phyloP scores from a whole-genome alignment of 2,797 vertebrate species.

The Dryobates pubescens region DNA sequence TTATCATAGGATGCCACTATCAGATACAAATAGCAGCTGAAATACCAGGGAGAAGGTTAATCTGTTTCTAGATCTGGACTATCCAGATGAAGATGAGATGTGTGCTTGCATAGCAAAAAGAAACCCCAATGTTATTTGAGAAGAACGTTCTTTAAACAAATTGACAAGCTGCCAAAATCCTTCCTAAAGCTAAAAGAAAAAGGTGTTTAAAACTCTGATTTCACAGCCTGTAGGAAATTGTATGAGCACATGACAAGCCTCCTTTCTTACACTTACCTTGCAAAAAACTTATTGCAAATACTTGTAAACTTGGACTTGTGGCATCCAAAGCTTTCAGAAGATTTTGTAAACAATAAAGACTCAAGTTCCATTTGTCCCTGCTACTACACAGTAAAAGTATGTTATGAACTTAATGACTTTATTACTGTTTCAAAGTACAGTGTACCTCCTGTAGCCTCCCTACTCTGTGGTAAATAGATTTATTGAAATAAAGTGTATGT shows the following conservation, averaged over 20 bases:
- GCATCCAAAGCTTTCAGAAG: not conserved
- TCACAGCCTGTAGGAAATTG: not conserved
- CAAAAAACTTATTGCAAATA: not conserved
- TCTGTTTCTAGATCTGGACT: not conserved
- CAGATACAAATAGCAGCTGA: not conserved
- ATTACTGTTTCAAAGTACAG: not conserved
- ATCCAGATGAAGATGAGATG: not conserved
- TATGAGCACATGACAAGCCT: not conserved
- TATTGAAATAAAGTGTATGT: not conserved
- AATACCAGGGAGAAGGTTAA: not conserved
- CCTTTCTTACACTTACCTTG: constrained; percentile 19
- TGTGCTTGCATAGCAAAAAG: not conserved
- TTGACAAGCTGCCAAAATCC: not conserved
- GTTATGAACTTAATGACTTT: not conserved
- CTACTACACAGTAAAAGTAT: not conserved
- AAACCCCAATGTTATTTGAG: not conserved
- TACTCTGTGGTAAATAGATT: accelerated
- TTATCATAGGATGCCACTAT: not conserved
- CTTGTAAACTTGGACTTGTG: not conserved
- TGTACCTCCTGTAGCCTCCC: not conserved
- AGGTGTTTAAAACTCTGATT: not conserved
- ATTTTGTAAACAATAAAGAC: not conserved
- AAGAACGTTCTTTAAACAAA: not conserved
- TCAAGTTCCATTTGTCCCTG: not conserved
- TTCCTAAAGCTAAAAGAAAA: not conserved